A percentile compares a stretch with the other conserved stretches of the same genome.
Evolutionary conservation across 2,113 vertebrate genomes (phyloP).

Genomic region (Oenanthe oenanthe): DNA sequence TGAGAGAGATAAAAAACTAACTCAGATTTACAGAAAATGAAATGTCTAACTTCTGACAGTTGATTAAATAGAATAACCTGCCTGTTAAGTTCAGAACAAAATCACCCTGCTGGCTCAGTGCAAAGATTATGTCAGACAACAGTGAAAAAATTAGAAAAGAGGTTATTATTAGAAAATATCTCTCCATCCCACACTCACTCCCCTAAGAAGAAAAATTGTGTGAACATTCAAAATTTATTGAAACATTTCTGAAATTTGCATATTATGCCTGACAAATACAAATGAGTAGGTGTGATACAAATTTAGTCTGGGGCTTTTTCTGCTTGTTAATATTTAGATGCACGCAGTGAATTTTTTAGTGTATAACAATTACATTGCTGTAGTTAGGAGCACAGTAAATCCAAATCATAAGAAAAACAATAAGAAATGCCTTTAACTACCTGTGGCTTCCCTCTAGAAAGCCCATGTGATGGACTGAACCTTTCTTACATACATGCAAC

Average conservation of each 20-base stretch:
- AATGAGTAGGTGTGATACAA: neutral
- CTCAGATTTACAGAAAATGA: neutral
- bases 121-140: neutral
- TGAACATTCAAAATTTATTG: neutral
- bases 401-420: neutral
- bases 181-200: neutral
- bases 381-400: neutral
- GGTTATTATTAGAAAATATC: neutral
- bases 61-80: neutral
- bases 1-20: neutral
- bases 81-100: neutral
- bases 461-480: neutral
- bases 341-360: neutral
- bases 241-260: neutral
- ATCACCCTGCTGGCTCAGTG: neutral
- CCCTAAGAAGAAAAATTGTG: neutral
- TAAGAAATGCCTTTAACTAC: neutral
- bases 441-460: neutral
- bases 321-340: neutral
- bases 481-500: neutral
- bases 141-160: neutral
- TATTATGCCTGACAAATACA: neutral
- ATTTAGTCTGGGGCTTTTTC: fast-evolving
- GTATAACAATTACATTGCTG: neutral
- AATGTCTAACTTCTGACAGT: neutral